Percentiles rank a stretch among this genome's conserved stretches.
Conservation (phyloP, 2,888 invertebrate species). For the Sceliomorpha sp. region DNA sequence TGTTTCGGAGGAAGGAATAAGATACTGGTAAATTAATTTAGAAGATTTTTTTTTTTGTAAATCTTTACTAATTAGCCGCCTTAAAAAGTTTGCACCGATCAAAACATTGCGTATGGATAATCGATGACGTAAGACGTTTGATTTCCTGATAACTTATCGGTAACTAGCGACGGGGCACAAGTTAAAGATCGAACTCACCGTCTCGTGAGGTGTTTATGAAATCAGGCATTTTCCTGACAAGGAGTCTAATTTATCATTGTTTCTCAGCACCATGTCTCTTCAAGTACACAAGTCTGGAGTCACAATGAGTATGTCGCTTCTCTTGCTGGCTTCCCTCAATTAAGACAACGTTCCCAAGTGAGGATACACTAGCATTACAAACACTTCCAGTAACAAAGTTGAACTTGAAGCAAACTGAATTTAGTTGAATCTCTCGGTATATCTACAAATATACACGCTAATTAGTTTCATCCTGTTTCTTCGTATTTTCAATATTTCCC, state of each 20-base stretch:
- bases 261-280: conserved; percentile 37
- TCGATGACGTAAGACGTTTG: no score
- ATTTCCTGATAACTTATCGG: no score
- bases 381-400: conserved; percentile 44
- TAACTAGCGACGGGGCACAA: neutral
- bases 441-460: conserved; percentile 30
- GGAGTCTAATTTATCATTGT: conserved; percentile 66
- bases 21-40: no score
- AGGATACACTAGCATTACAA: conserved; percentile 31
- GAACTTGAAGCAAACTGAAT: conserved; percentile 23
- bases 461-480: conserved; percentile 25
- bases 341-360: conserved; percentile 35
- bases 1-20: no score
- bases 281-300: conserved; percentile 36
- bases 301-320: conserved; percentile 49
- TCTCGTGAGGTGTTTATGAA: conserved; percentile 44
- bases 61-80: no score
- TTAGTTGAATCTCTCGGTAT: conserved; percentile 19
- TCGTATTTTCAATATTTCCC: neutral
- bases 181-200: conserved; percentile 24
- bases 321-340: conserved; percentile 40
- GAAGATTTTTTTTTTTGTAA: no score
- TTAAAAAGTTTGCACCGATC: no score
- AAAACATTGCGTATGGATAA: no score
- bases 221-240: conserved; percentile 54